Base-by-base conservation (phyloP, 2,113 vertebrate species). In the Cavia porcellus region DNA sequence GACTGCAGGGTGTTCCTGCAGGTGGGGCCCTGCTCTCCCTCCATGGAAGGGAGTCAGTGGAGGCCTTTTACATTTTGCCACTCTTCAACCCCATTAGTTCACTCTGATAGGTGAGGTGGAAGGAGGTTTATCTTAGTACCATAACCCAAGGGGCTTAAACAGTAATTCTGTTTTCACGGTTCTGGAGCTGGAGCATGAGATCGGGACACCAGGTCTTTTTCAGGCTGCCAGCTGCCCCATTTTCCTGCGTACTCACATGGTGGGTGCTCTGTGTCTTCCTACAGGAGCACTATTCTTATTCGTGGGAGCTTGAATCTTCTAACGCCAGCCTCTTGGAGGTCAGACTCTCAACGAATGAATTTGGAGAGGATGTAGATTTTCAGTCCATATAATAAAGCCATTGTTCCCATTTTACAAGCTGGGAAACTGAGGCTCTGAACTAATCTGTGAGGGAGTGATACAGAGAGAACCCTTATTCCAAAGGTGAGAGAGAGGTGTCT, bases 1-100 rank as follows among this genome's bases (percentile, higher is more conserved):
- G 59, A 47, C 61, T 7, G 45, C 75, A 90, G 95, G 87, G 87
- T 96, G 87, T 92, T 96, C 96, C 87, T 84, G 38, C 32, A 52
- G 19, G 45, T 74, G 70, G 70, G 80, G 68, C 25, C 89, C 87
- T n/a, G 89, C 84, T 94, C 84, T 79, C 4, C 0, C 80, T 93
- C 96, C 96, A 96, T 59, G 93, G 94, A 92, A 93, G 7, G 45
- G 19, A 61, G 52, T 47, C 59, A 13, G 17, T 38, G 62, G 47
- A 24, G 28, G 80, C 35, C 20, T 25, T 83, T 19, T 80, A 86
- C 87, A 35, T 55, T 25, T 19, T 62, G 47, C 62, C 66, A 17
- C 74, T 45, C 20, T 52, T 94, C 85, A 35, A 2, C 70, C 80
- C 30, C 55, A 3, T 81, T 62, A 74, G 86, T 87, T 97, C 74